Base-by-base conservation (phyloP, 2,888 invertebrate genomes). In the Sminthurides aquaticus region DNA sequence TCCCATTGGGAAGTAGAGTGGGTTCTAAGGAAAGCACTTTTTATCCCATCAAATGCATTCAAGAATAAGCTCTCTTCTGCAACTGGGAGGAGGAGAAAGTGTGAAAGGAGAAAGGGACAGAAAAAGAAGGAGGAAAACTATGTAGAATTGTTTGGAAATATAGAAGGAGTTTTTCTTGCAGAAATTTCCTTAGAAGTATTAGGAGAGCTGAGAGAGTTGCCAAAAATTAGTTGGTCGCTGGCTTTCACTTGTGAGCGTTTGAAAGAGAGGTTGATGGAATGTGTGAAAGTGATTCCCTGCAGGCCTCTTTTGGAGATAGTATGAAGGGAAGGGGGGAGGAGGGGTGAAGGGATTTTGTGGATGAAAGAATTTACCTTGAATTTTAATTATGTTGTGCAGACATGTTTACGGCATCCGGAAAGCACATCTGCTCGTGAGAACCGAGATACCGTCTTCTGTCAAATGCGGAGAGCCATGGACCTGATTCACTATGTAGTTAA, bases 391-490 rank as follows among this genome's bases (percentile, higher is more conserved):
- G 43, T 15, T 34, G 43, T 34, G 43, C 77, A 91, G 89, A 89
- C 95, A 22, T 93, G 94, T 78, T 82, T 98, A 71, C 84, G 96
- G 76, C 97, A 98, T 81, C 94, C 96, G 24, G 94, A 96, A 75
- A 91, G 94, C 79, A 86, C 88, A 58, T 88, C 92, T 62, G 93
- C 97, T 0, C 85, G 91, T 71, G 94, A 95, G 79, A 98, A 96
- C 80, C 85, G 98, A 8, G 97, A 98, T 79, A 96, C 96, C 0
- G 96, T 99, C 56, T 98, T 98, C 82, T 93, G 93, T 78, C 95
- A 96, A 81, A 98, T 98, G 90, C 84, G 96, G 68, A 85, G 94
- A 70, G 95, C 98, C 26, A 91, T 98, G 87, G 96, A 98, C 81
- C 85, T 97, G 71, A 93, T 99, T 75, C 96, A 97, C 81, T 93